Evolutionary conservation across 2,888 invertebrate genomes (phyloP).

Genomic region (Ariolimax columbianus): DNA sequence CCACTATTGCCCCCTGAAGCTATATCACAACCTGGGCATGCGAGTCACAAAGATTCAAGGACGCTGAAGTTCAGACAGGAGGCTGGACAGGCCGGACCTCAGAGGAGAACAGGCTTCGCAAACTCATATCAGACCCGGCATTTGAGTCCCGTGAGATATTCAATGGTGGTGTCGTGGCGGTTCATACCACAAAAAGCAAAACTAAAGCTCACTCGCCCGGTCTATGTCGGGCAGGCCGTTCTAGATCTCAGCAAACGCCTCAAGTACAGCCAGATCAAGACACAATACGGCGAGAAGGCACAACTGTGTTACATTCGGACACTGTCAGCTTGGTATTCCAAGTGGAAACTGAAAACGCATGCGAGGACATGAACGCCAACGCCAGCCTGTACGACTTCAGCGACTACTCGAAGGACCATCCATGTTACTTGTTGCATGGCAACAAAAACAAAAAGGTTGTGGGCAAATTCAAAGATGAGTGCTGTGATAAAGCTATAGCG

Average conservation of each 20-base stretch:
- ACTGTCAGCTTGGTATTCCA: background rate
- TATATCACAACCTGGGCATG: slow-evolving; percentile 63
- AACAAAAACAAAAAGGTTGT: background rate
- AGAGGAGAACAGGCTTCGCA: background rate
- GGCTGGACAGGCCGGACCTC: slow-evolving; percentile 43
- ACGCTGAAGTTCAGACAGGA: slow-evolving; percentile 69
- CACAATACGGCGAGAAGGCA: background rate
- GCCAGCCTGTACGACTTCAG: background rate
- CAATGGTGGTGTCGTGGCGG: background rate
- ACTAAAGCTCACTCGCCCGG: background rate
- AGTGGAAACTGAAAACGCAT: background rate
- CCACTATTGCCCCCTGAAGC: slow-evolving; percentile 72
- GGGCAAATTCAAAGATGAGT: background rate
- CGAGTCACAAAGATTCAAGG: slow-evolving; percentile 62
- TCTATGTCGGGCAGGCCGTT: background rate
- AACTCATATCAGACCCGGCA: background rate
- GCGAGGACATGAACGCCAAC: background rate
- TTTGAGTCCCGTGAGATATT: background rate
- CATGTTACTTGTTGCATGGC: too few relatives aligned
- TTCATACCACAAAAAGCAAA: background rate
- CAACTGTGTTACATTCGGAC: background rate
- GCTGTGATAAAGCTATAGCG: background rate
- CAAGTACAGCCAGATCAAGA: background rate
- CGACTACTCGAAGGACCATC: background rate
- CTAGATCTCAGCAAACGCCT: too few relatives aligned